Evolutionary conservation across 2,797 vertebrate genomes (phyloP).

Genomic region (Taeniopygia guttata): DNA sequence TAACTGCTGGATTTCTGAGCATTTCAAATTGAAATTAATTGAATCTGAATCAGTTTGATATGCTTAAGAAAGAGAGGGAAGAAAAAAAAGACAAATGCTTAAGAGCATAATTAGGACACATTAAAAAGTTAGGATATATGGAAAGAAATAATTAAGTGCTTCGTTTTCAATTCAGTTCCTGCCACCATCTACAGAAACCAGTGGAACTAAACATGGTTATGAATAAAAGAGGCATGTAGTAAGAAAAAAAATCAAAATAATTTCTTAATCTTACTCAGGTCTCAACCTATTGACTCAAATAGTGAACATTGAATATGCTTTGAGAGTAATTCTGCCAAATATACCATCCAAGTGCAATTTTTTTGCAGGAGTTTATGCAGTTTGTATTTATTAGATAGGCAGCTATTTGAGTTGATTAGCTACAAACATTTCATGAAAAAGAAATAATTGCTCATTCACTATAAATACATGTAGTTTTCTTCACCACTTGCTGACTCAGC

Average conservation of each 20-base stretch:
- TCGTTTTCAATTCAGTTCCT: not conserved
- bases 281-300: not conserved
- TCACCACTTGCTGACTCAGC: conserved; percentile 58
- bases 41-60: not conserved
- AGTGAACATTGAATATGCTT: not conserved
- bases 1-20: not conserved
- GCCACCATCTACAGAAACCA: not conserved
- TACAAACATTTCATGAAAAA: conserved; percentile 51
- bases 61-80: not conserved
- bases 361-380: conserved; percentile 11
- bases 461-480: conserved; percentile 48
- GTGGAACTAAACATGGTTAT: not conserved
- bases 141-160: not conserved
- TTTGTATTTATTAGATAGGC: conserved; percentile 45
- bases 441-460: conserved; percentile 36
- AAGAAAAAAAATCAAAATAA: not conserved
- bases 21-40: not conserved
- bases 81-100: not conserved
- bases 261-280: not conserved
- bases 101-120: not conserved
- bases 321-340: not conserved
- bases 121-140: not conserved
- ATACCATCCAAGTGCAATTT: not conserved
- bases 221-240: not conserved
- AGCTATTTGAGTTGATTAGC: conserved; percentile 46